Conservation (phyloP, 2,888 invertebrate genomes). For the Encarsia formosa region DNA sequence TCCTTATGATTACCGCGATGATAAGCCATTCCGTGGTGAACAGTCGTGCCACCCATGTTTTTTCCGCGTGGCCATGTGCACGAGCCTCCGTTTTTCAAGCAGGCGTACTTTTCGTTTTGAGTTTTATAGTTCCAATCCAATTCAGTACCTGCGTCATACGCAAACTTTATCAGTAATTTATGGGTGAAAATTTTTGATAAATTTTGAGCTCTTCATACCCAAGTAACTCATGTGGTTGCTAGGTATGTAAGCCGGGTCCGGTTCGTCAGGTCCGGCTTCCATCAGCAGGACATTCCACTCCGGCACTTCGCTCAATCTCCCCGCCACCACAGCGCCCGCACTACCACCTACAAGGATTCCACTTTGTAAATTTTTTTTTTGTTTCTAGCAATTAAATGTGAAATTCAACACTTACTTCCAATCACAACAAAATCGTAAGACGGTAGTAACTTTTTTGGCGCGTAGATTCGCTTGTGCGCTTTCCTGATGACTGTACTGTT, state of each 20-base stretch:
- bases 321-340: constrained; percentile 62
- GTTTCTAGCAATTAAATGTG: not conserved
- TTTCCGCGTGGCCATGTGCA: constrained; percentile 69
- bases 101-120: constrained; percentile 60
- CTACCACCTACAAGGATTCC: constrained; percentile 52
- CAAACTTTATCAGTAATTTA: constrained; percentile 1
- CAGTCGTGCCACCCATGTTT: constrained; percentile 66
- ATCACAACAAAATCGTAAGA: constrained; percentile 65
- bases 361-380: too few species aligned
- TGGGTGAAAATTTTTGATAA: too few species aligned
- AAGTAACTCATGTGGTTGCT: constrained; percentile 36
- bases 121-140: constrained; percentile 68
- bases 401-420: constrained; percentile 50
- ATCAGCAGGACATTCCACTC: constrained; percentile 63
- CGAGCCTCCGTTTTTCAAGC: constrained; percentile 53
- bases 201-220: too few species aligned
- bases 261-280: constrained; percentile 70
- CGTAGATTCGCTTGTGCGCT: too few species aligned
- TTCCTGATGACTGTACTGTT: too few species aligned
- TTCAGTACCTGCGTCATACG: constrained; percentile 43
- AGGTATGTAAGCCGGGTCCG: constrained; percentile 53
- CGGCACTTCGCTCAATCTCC: constrained; percentile 59
- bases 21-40: constrained; percentile 80
- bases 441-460: constrained; percentile 43
- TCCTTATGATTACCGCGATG: constrained; percentile 71